Base-by-base conservation (phyloP, 2,113 vertebrate genomes). In the Myrmecophaga tridactyla region DNA sequence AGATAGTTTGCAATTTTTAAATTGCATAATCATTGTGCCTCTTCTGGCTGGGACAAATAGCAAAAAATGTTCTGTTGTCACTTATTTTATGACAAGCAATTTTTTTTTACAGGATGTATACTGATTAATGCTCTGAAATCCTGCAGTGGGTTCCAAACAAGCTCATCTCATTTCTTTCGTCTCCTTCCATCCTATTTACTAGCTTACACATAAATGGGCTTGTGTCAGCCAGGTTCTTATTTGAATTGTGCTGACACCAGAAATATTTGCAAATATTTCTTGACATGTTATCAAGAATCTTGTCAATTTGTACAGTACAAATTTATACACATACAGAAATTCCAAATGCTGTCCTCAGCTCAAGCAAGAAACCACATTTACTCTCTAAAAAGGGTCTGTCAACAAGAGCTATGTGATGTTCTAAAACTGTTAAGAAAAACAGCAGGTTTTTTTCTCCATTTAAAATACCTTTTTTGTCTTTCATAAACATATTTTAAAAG, bases 241-340 rank as follows among this genome's bases (percentile, higher is more conserved):
- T 75, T 90, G 77, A 86, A 29, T 87, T 97, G 94, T 97, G 92
- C 89, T 97, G 81, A 95, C 72, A 90, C 51, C 67, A 60, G 51
- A 96, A 83, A 51, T 96, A 97, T 95, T 96, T 97, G 80, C 87
- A 96, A 97, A 96, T 97, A 58, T 56, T 97, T 96, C n/a, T 94
- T 96, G 69, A 83, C 65, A 56, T 75, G 58, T 90, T 80, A 85
- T 97, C 96, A 97, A 97, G 83, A 41, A 89, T 96, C 93, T 96
- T 96, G 97, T 97, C 96, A 97, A 92, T 97, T 91, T 97, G 65
- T 82, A 93, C 41, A 60, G 81, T 97, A 82, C 34, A 73, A 84
- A 89, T 97, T 96, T 96, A 90, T 93, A 90, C 60, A 92, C 39
- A 94, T 15, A 83, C 36, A 75, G 25, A 95, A 80, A 92, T 96